Evolutionary conservation across 2,113 vertebrate genomes (phyloP).

Genomic region (Petaurus breviceps): DNA sequence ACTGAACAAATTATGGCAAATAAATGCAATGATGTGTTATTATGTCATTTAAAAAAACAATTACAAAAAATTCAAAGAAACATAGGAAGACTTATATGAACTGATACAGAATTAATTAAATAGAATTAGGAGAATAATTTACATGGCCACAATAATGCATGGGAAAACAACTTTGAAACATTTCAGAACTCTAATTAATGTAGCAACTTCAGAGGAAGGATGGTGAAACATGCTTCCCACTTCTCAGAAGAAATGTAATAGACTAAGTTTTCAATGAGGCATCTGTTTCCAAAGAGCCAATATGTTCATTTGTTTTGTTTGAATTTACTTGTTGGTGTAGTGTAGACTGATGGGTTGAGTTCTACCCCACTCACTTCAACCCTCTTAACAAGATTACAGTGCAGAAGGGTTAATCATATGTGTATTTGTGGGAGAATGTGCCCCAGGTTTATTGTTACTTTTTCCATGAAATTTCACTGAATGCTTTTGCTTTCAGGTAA

Average conservation of each 20-base stretch:
- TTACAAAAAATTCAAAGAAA: background rate
- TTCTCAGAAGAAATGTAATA: background rate
- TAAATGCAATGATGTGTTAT: background rate
- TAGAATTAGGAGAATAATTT: background rate
- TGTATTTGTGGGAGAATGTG: background rate
- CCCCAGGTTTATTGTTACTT: background rate
- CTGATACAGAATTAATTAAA: background rate
- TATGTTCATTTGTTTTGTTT: background rate
- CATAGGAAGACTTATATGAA: background rate
- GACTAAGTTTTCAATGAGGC: background rate
- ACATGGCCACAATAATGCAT: background rate
- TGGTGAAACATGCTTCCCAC: background rate
- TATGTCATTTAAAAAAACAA: background rate
- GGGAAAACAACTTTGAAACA: background rate
- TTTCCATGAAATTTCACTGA: background rate
- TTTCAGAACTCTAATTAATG: background rate
- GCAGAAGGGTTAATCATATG: background rate
- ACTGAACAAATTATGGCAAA: background rate
- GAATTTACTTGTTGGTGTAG: background rate
- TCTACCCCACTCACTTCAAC: background rate
- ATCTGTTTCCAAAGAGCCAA: background rate
- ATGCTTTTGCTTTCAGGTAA: background rate
- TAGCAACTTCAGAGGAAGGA: background rate
- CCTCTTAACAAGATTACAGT: background rate
- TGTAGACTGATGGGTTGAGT: background rate